Conservation (phyloP, 2,888 invertebrate species). For the Hirtodrosophila trivittata region DNA sequence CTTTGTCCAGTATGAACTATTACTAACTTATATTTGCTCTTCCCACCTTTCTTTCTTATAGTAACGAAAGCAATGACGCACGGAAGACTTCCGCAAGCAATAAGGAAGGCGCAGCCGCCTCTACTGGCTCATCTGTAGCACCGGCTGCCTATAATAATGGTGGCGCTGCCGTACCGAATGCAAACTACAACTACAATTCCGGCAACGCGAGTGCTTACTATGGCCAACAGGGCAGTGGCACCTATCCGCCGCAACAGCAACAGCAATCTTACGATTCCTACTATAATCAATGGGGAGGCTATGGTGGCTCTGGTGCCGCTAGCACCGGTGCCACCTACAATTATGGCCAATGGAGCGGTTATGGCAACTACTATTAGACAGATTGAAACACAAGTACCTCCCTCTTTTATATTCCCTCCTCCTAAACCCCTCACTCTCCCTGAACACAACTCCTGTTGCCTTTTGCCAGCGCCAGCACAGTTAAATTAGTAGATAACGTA, state of each 20-base stretch:
- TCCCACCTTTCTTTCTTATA: conserved; percentile 6
- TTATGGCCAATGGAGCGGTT: conserved; percentile 87
- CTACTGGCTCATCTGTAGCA: conserved; percentile 51
- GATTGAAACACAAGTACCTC: neutral
- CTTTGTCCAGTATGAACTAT: neutral
- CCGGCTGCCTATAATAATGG: conserved; percentile 76
- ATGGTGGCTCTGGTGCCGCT: conserved; percentile 62
- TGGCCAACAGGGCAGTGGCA: conserved; percentile 68
- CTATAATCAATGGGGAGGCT: conserved; percentile 87
- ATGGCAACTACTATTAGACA: conserved; percentile 83
- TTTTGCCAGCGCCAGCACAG: conserved; percentile 26
- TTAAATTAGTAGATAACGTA: conserved; percentile 51
- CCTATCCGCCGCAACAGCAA: conserved; percentile 66
- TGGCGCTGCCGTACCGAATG: conserved; percentile 78
- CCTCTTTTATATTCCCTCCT: conserved; percentile 4
- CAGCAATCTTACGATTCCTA: conserved; percentile 85
- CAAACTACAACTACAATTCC: conserved; percentile 79
- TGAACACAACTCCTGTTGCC: neutral
- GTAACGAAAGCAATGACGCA: conserved; percentile 82
- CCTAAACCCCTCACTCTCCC: neutral
- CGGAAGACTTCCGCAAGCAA: conserved; percentile 83
- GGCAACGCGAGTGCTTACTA: conserved; percentile 78
- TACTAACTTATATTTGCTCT: neutral
- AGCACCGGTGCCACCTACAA: conserved; percentile 81
- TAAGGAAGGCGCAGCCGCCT: conserved; percentile 65